Conservation (phyloP, 1,140 invertebrate species). For the Drosophila repletoides region DNA sequence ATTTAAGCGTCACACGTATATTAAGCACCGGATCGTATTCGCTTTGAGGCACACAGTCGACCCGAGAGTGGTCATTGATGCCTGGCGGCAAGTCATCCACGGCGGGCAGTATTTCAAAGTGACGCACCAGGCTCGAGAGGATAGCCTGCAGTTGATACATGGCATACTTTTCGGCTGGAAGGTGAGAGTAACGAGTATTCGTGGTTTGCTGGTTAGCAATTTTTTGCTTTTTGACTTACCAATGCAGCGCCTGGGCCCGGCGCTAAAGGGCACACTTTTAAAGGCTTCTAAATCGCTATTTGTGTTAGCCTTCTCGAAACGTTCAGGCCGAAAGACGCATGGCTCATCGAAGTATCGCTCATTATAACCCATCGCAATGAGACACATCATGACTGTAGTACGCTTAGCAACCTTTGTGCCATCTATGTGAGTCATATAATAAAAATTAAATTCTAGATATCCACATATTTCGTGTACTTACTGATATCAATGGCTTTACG, state of each 20-base stretch:
- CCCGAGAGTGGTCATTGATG: slow-evolving; percentile 68
- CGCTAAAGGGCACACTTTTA: slow-evolving; percentile 85
- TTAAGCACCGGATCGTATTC: slow-evolving; percentile 75
- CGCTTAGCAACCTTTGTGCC: slow-evolving; percentile 71
- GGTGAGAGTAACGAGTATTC: background rate
- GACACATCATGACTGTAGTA: slow-evolving; percentile 75
- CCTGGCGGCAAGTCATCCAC: slow-evolving; percentile 58
- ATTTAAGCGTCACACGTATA: slow-evolving; percentile 69
- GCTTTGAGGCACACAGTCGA: slow-evolving; percentile 65
- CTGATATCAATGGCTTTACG: slow-evolving; percentile 85
- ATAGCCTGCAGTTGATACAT: slow-evolving; percentile 82
- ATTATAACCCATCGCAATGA: slow-evolving; percentile 78
- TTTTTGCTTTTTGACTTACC: slow-evolving; percentile 51
- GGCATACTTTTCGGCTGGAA: slow-evolving; percentile 81
- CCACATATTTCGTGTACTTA: slow-evolving; percentile 62
- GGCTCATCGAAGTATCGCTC: slow-evolving; percentile 88
- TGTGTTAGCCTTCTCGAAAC: slow-evolving; percentile 84
- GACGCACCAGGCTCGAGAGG: slow-evolving; percentile 80
- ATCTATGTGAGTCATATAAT: slow-evolving; percentile 26
- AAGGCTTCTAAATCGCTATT: slow-evolving; percentile 70
- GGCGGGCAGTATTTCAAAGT: slow-evolving; percentile 72
- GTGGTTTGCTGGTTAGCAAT: too few species aligned
- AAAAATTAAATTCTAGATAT: background rate
- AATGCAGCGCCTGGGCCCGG: slow-evolving; percentile 71
- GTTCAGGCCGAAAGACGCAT: slow-evolving; percentile 88